Conservation (phyloP, 2,113 vertebrate species). For the Gymnorhina tibicen region DNA sequence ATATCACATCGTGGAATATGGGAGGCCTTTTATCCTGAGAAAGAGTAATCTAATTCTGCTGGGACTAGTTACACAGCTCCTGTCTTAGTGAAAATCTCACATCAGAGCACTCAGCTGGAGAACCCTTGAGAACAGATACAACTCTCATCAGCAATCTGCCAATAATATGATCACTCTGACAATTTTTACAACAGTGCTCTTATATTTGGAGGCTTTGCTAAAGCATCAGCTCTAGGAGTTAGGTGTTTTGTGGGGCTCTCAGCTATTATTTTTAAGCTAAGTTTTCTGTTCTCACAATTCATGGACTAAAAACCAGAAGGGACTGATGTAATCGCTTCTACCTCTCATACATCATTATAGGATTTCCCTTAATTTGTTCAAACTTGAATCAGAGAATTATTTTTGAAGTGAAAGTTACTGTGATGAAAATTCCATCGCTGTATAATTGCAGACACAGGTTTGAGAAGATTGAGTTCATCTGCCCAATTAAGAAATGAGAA, state of each 20-base stretch:
- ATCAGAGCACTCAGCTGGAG: not conserved
- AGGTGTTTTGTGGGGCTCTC: not conserved
- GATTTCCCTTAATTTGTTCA: not conserved
- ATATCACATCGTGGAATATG: not conserved
- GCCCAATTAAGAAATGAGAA: not conserved
- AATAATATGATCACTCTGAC: not conserved
- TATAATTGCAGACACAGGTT: not conserved
- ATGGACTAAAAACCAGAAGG: not conserved
- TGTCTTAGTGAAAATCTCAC: not conserved
- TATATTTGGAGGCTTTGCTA: not conserved
- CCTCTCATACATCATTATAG: accelerated
- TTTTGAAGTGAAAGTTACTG: not conserved
- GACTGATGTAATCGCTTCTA: not conserved
- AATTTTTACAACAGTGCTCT: not conserved
- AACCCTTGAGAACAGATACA: not conserved
- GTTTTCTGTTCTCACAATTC: not conserved
- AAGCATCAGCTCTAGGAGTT: not conserved
- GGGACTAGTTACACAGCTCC: not conserved
- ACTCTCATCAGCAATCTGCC: not conserved
- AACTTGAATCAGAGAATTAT: not conserved
- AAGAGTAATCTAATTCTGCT: not conserved
- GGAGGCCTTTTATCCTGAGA: not conserved
- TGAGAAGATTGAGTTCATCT: not conserved
- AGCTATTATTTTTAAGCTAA: not conserved
- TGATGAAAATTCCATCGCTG: not conserved